phyloP scores from a whole-genome alignment of 2,113 vertebrate genomes.

The Salminus brasiliensis region DNA sequence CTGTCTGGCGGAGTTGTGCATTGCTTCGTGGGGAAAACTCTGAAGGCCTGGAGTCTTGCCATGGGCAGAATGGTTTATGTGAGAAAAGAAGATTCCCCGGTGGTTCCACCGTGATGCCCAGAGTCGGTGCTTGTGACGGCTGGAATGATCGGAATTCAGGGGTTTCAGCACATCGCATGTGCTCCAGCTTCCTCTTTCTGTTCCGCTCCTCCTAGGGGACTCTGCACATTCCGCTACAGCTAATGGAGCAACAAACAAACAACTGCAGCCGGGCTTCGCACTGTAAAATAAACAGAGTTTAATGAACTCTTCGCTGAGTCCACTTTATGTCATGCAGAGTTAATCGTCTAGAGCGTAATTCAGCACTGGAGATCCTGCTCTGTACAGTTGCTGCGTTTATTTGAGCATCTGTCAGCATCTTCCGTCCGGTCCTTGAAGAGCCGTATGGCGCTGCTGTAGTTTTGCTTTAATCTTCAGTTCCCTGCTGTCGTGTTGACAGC shows the following conservation, averaged over 20 bases:
- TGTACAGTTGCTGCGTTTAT: neutral
- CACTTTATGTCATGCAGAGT: neutral
- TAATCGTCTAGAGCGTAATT: neutral
- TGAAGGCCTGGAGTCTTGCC: slow-evolving; percentile 14
- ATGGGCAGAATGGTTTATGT: neutral
- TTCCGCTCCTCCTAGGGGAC: neutral
- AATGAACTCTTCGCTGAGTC: neutral
- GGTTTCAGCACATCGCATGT: neutral
- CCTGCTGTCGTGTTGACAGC: too few species aligned
- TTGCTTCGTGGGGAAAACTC: neutral
- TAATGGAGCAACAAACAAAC: slow-evolving; percentile 33
- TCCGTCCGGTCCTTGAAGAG: too few species aligned
- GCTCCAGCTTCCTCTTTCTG: slow-evolving; percentile 19
- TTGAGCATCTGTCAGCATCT: neutral
- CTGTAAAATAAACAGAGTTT: neutral
- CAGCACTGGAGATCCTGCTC: neutral
- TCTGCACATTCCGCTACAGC: neutral
- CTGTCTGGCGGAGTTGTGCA: neutral
- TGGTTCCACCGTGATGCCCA: neutral
- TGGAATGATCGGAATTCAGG: neutral
- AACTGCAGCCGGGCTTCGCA: neutral
- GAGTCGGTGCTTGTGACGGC: slow-evolving; percentile 5
- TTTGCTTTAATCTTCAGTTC: neutral
- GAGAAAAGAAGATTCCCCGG: neutral
- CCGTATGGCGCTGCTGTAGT: neutral